phyloP scores from a whole-genome alignment of 2,113 vertebrate species.

The Mastomys natalensis region DNA sequence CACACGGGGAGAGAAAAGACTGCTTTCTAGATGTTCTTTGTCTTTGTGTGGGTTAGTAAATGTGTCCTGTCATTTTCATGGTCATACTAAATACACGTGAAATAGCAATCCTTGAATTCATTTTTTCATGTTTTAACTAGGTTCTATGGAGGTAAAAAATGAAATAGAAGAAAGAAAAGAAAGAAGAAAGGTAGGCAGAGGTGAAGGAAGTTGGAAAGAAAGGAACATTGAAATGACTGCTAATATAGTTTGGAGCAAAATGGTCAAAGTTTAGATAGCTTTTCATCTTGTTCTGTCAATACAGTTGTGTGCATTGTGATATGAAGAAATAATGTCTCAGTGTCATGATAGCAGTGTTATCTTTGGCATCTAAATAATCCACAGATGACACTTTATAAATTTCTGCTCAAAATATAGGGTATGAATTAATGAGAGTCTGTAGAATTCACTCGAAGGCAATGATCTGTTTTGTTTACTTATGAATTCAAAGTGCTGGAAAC shows the following conservation, averaged over 20 bases:
- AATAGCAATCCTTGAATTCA: neutral
- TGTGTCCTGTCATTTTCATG: neutral
- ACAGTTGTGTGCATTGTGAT: neutral
- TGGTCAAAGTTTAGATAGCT: neutral
- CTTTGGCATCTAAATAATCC: neutral
- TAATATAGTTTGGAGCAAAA: neutral
- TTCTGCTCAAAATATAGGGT: neutral
- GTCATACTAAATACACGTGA: neutral
- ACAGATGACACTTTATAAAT: neutral
- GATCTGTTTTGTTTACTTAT: conserved; percentile 3
- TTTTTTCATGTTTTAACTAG: neutral
- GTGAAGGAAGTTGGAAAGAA: too few relatives aligned
- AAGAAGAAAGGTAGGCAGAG: neutral
- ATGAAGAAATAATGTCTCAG: neutral
- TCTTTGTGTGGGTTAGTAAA: neutral
- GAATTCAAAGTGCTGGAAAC: neutral
- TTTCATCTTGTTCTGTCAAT: neutral
- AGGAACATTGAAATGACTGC: neutral
- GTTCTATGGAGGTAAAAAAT: neutral
- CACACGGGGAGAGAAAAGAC: neutral
- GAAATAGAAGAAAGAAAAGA: too few relatives aligned
- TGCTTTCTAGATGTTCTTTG: neutral
- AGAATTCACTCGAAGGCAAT: neutral
- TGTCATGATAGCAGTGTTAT: neutral
- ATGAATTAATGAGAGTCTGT: neutral